Conservation (phyloP, 2,113 vertebrate species). For the Nyctibius bracteatus region DNA sequence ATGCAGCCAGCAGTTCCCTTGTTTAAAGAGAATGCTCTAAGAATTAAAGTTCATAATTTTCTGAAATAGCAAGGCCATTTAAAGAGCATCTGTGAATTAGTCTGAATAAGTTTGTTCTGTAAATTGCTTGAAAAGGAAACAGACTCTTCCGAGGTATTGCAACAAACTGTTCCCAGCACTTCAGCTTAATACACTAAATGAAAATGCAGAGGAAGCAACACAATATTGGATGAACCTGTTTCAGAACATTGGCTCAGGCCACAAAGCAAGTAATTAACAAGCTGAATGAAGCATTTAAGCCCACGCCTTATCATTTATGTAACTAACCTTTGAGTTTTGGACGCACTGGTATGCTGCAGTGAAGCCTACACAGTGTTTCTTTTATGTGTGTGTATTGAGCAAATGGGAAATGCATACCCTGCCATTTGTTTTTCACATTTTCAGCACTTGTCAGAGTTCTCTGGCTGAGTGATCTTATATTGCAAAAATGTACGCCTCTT, state of each 20-base stretch:
- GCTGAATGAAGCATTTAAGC: slow-evolving; percentile 47
- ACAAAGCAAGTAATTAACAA: slow-evolving; percentile 44
- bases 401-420: slow-evolving; percentile 55
- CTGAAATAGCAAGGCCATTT: slow-evolving; percentile 4
- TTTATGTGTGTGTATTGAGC: slow-evolving; percentile 61
- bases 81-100: slow-evolving; percentile 49
- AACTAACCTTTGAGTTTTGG: slow-evolving; percentile 66
- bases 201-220: slow-evolving; percentile 23
- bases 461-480: slow-evolving; percentile 34
- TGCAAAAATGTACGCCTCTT: slow-evolving; percentile 52
- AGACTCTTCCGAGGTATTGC: neutral
- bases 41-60: slow-evolving; percentile 10
- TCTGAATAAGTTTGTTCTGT: slow-evolving; percentile 24
- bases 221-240: slow-evolving; percentile 48
- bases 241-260: slow-evolving; percentile 36
- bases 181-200: neutral
- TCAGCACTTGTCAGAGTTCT: slow-evolving; percentile 48
- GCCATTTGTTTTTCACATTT: slow-evolving; percentile 61
- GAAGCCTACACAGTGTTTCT: slow-evolving; percentile 61
- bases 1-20: slow-evolving; percentile 10
- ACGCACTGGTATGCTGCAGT: slow-evolving; percentile 56
- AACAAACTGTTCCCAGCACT: slow-evolving; percentile 9
- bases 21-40: neutral
- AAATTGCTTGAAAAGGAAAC: slow-evolving; percentile 11
- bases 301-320: slow-evolving; percentile 60